These are phyloP conservation scores for Lasioglossum pauxillum DNA, from an alignment of 2,888 invertebrate genomes.

Conservation along the genomic window DNA sequence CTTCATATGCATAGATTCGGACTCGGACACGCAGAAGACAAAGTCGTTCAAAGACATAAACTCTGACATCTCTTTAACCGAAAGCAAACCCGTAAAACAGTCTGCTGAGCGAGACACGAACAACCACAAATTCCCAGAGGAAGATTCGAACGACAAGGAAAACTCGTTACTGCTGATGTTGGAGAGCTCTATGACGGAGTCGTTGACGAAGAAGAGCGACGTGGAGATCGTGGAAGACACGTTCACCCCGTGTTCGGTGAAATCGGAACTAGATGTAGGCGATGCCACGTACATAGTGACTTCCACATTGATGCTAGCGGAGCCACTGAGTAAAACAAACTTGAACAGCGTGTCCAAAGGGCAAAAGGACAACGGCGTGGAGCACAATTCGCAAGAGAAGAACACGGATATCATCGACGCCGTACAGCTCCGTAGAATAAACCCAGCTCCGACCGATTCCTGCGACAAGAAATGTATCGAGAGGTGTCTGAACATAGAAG, in stretches of 20 bases:
- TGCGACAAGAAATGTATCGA: conserved; percentile 73
- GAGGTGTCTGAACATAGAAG: conserved; percentile 80
- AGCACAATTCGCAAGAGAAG: conserved; percentile 71
- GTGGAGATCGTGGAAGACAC: conserved; percentile 18
- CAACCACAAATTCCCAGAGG: conserved; percentile 14
- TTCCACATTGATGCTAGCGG: conserved; percentile 75
- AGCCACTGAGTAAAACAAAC: conserved; percentile 62
- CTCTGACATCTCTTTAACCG: conserved; percentile 26
- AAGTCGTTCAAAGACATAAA: conserved; percentile 56
- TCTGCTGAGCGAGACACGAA: background rate
- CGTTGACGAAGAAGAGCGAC: conserved; percentile 16
- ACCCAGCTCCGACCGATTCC: conserved; percentile 60
- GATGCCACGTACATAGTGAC: conserved; percentile 80
- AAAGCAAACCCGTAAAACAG: conserved; percentile 33
- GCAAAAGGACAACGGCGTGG: conserved; percentile 54
- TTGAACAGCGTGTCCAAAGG: conserved; percentile 49
- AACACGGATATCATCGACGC: conserved; percentile 82
- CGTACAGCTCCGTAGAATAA: conserved; percentile 78
- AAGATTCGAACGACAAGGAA: conserved; percentile 41
- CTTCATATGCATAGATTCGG: conserved; percentile 49
- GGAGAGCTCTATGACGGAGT: background rate
- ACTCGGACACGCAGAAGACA: conserved; percentile 62
- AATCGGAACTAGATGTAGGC: conserved; percentile 77
- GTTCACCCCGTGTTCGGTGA: conserved; percentile 72
- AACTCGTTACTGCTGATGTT: conserved; percentile 14